phyloP scores from a whole-genome alignment of 2,888 invertebrate species.

The Tenthredo amoena region DNA sequence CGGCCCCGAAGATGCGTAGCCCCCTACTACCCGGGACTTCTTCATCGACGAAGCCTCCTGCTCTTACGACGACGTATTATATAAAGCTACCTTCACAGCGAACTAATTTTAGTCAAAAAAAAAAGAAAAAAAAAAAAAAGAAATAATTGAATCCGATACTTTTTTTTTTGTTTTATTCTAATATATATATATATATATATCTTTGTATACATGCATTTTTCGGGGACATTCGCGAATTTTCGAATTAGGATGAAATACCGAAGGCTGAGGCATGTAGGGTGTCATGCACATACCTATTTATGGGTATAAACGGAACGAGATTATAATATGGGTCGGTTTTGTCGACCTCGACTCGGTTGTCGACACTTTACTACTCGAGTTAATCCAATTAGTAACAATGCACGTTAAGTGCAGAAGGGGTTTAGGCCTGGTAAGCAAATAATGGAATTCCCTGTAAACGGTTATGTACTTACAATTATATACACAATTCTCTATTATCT shows the following conservation, averaged over 20 bases:
- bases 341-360: not conserved
- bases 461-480: not conserved
- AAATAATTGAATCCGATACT: not conserved
- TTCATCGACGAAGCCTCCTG: conserved; percentile 29
- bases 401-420: conserved; percentile 4
- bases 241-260: no score
- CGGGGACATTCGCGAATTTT: not conserved
- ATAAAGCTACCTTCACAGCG: not conserved
- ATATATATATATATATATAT: no score
- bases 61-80: not conserved
- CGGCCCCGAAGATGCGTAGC: conserved; percentile 76
- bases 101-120: not conserved
- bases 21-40: conserved; percentile 8
- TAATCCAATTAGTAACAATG: conserved; percentile 45
- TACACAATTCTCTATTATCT: not conserved
- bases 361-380: conserved; percentile 9
- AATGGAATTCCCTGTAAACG: conserved; percentile 24
- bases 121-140: not conserved
- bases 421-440: not conserved
- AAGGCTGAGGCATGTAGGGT: no score
- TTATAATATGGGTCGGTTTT: not conserved
- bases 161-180: not conserved
- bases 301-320: not conserved
- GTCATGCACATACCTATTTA: not conserved
- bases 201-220: no score